Evolutionary conservation across 2,888 invertebrate genomes (phyloP), one percentile per base, ranked within the genome.

Genomic region (Megalurothrips usitatus): DNA sequence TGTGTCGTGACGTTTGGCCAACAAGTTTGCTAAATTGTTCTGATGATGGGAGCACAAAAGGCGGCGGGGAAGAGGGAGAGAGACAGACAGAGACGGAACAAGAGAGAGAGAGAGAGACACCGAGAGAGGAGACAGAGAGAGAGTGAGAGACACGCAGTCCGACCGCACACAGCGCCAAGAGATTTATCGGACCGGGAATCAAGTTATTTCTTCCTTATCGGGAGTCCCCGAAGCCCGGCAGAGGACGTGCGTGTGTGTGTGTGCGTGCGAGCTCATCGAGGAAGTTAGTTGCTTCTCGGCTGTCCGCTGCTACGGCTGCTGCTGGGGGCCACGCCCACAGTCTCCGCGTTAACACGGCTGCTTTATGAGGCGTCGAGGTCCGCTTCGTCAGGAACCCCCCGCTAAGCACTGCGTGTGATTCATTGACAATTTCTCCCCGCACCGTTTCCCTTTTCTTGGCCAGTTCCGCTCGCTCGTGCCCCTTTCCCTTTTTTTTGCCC

Each of bases 201-300:
- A 26, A 75, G 68, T 75, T 75, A 75, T 26, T 75, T 23, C 68
- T 75, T 75, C 23, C 68, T 75, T 75, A 75, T 26, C 68, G 68
- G n/a, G 23, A 6, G 34, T 43, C 6, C 34, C 34, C 34, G 17
- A 19, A 19, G 19, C 58, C 19, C 58, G 58, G 19, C 52, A 52
- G 14, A 0, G 34, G 3, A 43, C 6, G 34, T 43, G 34, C 6
- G 34, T 43, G 34, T 6, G 34, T 43, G 34, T 43, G 34, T 43
- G 34, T 43, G 34, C 34, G 34, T 43, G 34, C 6, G 34, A 43
- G 34, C n/a, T 58, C 58, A n/a, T 17, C 58, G 19, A n/a, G 58
- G 58, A 58, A 58, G 58, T 58, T 58, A 58, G 58, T 58, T 58
- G 17, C 58, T 43, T 43, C 19, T n/a, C 58, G 11, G 58, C 14